These are phyloP conservation scores for Tiphia femorata DNA, from an alignment of 2,888 invertebrate species.

Conservation along the genomic window DNA sequence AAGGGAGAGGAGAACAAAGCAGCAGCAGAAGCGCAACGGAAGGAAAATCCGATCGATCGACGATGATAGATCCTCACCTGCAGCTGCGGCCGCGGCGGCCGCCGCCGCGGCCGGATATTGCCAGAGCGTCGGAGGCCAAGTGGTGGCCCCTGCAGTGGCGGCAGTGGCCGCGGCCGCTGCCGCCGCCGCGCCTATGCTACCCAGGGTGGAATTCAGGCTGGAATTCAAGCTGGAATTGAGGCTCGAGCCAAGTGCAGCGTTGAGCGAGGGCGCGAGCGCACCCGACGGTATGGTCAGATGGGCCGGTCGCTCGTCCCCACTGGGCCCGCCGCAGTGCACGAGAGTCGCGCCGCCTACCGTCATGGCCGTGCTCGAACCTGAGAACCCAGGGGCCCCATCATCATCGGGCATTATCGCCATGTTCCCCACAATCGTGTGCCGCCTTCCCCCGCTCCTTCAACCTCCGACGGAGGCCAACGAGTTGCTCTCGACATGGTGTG, in stretches of 20 bases:
- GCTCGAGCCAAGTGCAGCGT: slow-evolving; percentile 66
- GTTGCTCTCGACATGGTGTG: too few species aligned
- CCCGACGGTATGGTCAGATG: slow-evolving; percentile 71
- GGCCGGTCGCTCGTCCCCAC: slow-evolving; percentile 72
- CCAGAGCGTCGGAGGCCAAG: slow-evolving; percentile 81
- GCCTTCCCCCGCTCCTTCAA: too few species aligned
- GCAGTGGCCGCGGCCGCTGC: slow-evolving; percentile 71
- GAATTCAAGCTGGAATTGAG: slow-evolving; percentile 51
- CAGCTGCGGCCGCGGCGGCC: slow-evolving; percentile 45
- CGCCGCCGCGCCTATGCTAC: slow-evolving; percentile 70
- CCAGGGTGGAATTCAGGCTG: slow-evolving; percentile 56
- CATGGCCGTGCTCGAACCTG: slow-evolving; percentile 78
- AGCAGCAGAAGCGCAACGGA: too few species aligned
- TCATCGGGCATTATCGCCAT: too few species aligned
- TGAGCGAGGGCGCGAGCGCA: slow-evolving; percentile 52
- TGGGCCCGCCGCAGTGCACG: slow-evolving; percentile 77
- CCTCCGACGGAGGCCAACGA: too few species aligned
- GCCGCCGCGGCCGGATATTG: slow-evolving; percentile 76
- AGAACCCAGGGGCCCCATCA: slow-evolving; percentile 44
- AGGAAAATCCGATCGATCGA: too few species aligned
- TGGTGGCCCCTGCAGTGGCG: slow-evolving; percentile 66
- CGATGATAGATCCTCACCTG: slow-evolving; percentile 34
- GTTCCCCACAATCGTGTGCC: too few species aligned
- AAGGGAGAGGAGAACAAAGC: too few species aligned
- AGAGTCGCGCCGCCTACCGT: slow-evolving; percentile 76